phyloP scores from a whole-genome alignment of 2,113 vertebrate genomes.

The Clinocottus analis region DNA sequence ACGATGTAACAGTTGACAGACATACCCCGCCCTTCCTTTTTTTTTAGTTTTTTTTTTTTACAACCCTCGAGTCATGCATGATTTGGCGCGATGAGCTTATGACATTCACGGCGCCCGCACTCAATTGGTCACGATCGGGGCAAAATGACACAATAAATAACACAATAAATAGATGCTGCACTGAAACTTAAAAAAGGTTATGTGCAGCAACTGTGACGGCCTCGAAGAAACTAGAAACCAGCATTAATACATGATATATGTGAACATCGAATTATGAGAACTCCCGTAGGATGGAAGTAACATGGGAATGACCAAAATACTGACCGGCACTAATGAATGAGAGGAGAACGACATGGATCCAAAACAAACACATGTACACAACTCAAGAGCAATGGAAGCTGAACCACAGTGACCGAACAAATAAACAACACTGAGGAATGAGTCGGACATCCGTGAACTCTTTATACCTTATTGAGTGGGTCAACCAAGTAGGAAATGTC shows the following conservation, averaged over 20 bases:
- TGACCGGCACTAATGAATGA: constrained; percentile 16
- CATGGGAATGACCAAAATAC: constrained; percentile 35
- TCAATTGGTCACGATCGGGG: background rate
- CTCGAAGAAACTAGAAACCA: background rate
- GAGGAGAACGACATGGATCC: constrained; percentile 30
- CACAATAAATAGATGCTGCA: background rate
- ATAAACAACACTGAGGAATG: constrained; percentile 22
- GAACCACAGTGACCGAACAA: constrained; percentile 20
- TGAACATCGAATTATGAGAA: constrained; percentile 31
- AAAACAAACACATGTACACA: constrained; percentile 49
- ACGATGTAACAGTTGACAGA: background rate
- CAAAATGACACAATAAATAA: background rate
- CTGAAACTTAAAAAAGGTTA: background rate
- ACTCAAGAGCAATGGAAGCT: constrained; percentile 18
- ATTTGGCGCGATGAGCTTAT: constrained; percentile 2
- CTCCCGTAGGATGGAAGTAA: background rate
- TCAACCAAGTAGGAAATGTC: constrained; percentile 86
- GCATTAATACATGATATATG: constrained; percentile 8
- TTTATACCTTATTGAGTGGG: constrained; percentile 84
- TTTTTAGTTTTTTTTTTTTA: background rate
- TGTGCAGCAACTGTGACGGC: background rate
- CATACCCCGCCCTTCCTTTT: background rate
- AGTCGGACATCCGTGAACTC: constrained; percentile 7
- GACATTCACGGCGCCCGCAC: constrained; percentile 13
- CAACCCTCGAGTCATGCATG: background rate